These are phyloP conservation scores for Ctenomys sociabilis DNA, from an alignment of 2,113 vertebrate genomes.

Conservation along the genomic window DNA sequence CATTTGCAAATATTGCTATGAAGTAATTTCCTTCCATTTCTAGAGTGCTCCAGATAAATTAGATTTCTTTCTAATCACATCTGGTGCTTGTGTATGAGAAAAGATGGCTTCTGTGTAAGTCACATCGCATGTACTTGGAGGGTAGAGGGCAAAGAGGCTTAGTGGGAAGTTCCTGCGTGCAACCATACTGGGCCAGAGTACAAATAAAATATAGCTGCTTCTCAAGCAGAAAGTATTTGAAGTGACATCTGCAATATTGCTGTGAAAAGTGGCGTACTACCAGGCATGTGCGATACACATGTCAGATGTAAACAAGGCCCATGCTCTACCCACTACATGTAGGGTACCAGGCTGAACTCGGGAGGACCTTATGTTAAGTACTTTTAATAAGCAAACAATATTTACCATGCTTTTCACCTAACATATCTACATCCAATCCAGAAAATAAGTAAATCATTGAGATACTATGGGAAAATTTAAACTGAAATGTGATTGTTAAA, in stretches of 20 bases:
- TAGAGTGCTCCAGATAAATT: constrained; percentile 89
- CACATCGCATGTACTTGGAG: constrained; percentile 70
- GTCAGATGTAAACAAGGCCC: neutral
- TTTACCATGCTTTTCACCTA: neutral
- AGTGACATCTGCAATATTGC: constrained; percentile 15
- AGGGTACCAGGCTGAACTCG: neutral
- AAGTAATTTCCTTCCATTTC: constrained; percentile 88
- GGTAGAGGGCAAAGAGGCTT: constrained; percentile 60
- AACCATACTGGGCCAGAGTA: constrained; percentile 23
- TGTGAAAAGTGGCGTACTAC: neutral
- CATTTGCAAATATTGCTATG: constrained; percentile 89
- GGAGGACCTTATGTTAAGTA: neutral
- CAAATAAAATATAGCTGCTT: constrained; percentile 52
- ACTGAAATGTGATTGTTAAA: constrained; percentile 7
- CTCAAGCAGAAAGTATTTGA: constrained; percentile 34
- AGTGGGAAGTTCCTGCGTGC: constrained; percentile 42
- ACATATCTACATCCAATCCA: neutral
- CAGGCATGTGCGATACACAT: neutral
- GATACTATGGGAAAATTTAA: neutral
- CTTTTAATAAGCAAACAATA: constrained; percentile 10
- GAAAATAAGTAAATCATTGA: neutral
- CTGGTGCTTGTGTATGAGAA: constrained; percentile 84
- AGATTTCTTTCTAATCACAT: constrained; percentile 89
- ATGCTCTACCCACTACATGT: neutral
- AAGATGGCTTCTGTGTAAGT: constrained; percentile 85